A percentile compares a stretch with the other conserved stretches of the same genome.
Evolutionary conservation across 2,113 vertebrate genomes (phyloP).

Genomic region (Sylvietta virens): DNA sequence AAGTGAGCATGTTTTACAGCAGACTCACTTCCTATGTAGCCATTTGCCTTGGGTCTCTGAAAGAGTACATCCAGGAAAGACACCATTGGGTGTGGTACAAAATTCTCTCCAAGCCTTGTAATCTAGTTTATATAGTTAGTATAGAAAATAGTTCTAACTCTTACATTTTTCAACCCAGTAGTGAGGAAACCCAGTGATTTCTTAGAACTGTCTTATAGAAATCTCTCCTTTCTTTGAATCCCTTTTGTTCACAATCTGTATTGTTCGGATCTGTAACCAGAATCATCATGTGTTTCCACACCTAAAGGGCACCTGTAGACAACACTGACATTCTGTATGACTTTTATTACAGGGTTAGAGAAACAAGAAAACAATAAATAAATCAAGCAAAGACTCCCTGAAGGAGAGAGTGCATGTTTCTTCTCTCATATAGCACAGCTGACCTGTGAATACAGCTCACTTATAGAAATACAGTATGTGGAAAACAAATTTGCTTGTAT

Average conservation of each 20-base stretch:
- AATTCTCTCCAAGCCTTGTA: neutral
- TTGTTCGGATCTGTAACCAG: neutral
- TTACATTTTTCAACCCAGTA: neutral
- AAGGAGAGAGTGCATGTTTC: neutral
- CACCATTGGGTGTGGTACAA: neutral
- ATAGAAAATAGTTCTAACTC: neutral
- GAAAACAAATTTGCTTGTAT: neutral
- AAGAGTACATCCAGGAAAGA: neutral
- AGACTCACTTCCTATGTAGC: neutral
- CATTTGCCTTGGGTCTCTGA: neutral
- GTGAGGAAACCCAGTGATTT: neutral
- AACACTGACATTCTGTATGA: neutral
- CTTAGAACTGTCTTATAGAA: neutral
- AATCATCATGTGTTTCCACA: neutral
- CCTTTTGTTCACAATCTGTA: neutral
- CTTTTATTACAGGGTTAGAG: neutral
- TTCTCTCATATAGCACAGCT: neutral
- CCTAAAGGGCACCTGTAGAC: slow-evolving; percentile 30
- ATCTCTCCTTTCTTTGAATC: neutral
- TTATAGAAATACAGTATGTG: neutral
- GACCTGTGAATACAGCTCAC: neutral
- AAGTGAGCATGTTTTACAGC: neutral
- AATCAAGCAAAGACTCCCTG: neutral
- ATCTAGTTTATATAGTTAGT: neutral
- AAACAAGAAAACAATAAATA: slow-evolving; percentile 28